Conservation (phyloP, 2,888 invertebrate genomes). For the Cyaniris semiargus region DNA sequence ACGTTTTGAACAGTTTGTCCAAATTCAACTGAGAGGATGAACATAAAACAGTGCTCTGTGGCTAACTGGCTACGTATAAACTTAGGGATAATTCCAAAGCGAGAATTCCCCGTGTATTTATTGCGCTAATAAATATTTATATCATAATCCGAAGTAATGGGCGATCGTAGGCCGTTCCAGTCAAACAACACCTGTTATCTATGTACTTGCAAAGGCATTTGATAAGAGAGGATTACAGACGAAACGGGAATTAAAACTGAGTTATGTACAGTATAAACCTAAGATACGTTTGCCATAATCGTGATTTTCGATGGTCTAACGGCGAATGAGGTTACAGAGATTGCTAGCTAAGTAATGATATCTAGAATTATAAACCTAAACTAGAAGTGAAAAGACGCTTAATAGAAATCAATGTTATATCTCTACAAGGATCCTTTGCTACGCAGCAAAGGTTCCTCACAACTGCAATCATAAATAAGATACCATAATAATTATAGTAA, state of each 20-base stretch:
- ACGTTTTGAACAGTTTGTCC: too few species aligned
- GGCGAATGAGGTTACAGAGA: too few species aligned
- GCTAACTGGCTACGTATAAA: conserved; percentile 47
- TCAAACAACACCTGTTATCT: conserved; percentile 42
- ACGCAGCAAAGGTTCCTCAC: too few species aligned
- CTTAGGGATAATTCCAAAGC: conserved; percentile 54
- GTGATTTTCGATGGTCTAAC: too few species aligned
- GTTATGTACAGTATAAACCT: background rate
- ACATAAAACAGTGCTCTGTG: conserved; percentile 47
- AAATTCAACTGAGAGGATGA: conserved; percentile 33
- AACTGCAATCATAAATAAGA: too few species aligned
- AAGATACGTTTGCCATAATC: background rate
- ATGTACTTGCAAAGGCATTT: conserved; percentile 27
- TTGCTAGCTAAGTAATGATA: too few species aligned
- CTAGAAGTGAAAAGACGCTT: too few species aligned
- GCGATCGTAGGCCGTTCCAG: conserved; percentile 45
- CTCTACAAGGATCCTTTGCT: too few species aligned
- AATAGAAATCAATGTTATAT: too few species aligned
- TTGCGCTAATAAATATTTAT: conserved; percentile 65
- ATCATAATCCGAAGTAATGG: conserved; percentile 66
- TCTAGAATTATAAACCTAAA: too few species aligned
- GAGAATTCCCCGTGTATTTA: conserved; percentile 56
- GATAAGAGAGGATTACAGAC: conserved; percentile 12
- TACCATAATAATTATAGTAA: too few species aligned
- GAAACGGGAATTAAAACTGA: background rate